Evolutionary conservation across 1,140 invertebrate species (phyloP), one percentile per base, ranked within the genome.

Genomic region (Popillia japonica): DNA sequence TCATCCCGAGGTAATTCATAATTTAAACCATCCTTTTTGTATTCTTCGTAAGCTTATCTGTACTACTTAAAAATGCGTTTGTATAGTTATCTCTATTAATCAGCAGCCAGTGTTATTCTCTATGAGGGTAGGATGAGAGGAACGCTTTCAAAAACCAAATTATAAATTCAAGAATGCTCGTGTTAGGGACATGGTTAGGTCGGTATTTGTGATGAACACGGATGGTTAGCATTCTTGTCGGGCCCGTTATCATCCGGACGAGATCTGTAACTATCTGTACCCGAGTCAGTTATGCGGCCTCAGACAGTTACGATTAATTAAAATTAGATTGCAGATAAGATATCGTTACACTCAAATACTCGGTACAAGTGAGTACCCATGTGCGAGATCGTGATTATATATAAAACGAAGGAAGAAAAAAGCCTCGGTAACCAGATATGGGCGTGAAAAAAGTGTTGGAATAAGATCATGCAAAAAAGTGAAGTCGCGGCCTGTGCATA

Each of bases 321-420:
- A 82, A 83, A 82, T 83, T 83, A 83, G 82, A 83, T 83, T 81
- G 79, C 82, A 79, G 82, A 82, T 82, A 81, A 83, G 82, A 82
- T 83, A 83, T 83, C 81, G 80, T 74, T 74, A 74, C 61, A 68
- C 61, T 68, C 61, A 68, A 68, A 68, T 68, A 68, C 61, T 68
- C 61, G 61, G 61, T 68, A 27, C 61, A 68, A 68, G 61, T 68
- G 61, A 68, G 61, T 68, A 68, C 61, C 61, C 61, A 68, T 68
- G 61, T 68, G 61, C 61, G 61, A 68, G 61, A 22, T 68, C 61
- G 61, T 68, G 61, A 68, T 68, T 68, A 68, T 68, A 34, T 68
- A 68, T 22, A 68, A 68, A 68, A 34, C 27, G 27, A 34, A 34
- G 27, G 61, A 34, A 68, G 22, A n/a, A 68, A 68, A n/a, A 68